Base-by-base conservation (phyloP, 1,140 invertebrate species). In the Drosophila ohnishii region DNA sequence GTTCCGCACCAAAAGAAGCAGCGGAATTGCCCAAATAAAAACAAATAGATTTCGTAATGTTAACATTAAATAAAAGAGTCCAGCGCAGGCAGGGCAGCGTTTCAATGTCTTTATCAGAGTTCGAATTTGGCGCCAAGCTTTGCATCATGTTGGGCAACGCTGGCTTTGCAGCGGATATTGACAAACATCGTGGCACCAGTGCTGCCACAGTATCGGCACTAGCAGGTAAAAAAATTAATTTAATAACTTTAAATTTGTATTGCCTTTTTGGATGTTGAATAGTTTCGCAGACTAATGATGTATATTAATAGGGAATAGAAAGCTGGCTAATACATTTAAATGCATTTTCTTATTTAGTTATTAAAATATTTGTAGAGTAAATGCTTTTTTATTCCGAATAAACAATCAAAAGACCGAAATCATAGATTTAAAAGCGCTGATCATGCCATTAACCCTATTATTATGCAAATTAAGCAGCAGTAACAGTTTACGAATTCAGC, bases 1-100 rank as follows among this genome's bases (percentile, higher is more conserved):
- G 19, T 40, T 19, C 44, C 19, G 2, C 58, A 32, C 10, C 3
- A n/a, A 22, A 76, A 64, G 16, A 35, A 44, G 19, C 25, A n/a
- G 11, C 35, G 14, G 1, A 62, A 65, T 42, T n/a, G 9, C 44
- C 55, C 64, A 37, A 63, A 28, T 8, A 62, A 67, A 19, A 19
- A 25, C 0, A 34, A 57, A 44, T 60, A 19, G 25, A 35, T 25
- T 53, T 19, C 8, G 8, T 16, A 16, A 40, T 40, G 7, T 16
- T 16, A 8, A 16, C 50, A 51, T 34, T 13, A 0, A 34, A 51
- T 53, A 47, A 53, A 39, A 51, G 8, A 22, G 3, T 13, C 2
- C n/a, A 34, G n/a, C 14, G 25, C 16, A 11, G 30, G 28, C 28
- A 47, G 5, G 13, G 47, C 28, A 30, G 4, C 14, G 7, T 14